These are phyloP conservation scores for Drosophila prolongata DNA, from an alignment of 2,888 invertebrate genomes.

Conservation along the genomic window DNA sequence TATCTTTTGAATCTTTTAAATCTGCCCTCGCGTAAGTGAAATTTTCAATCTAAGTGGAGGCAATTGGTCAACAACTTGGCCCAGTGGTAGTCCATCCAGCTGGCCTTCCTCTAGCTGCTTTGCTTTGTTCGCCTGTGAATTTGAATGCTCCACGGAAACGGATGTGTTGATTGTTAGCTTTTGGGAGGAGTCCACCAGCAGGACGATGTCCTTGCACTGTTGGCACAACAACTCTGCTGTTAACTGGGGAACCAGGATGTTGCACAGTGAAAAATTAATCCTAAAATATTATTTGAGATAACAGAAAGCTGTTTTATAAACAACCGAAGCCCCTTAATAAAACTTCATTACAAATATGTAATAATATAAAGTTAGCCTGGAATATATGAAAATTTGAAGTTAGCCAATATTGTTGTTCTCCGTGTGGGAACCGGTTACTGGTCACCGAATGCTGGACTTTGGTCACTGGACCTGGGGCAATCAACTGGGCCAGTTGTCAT, in stretches of 20 bases:
- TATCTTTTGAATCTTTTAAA: background rate
- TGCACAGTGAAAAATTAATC: constrained; percentile 7
- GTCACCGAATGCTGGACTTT: constrained; percentile 14
- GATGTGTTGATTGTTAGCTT: constrained; percentile 64
- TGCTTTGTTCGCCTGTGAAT: constrained; percentile 37
- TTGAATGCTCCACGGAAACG: constrained; percentile 63
- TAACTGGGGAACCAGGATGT: constrained; percentile 6
- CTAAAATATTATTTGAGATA: too few relatives aligned
- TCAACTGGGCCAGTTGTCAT: constrained; percentile 37
- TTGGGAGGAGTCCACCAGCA: constrained; percentile 29
- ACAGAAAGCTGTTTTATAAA: too few relatives aligned
- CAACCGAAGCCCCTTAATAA: too few relatives aligned
- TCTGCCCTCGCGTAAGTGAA: constrained; percentile 31
- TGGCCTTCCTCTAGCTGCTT: constrained; percentile 26
- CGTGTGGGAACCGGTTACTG: constrained; percentile 15
- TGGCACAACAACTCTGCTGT: constrained; percentile 38
- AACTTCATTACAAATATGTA: too few relatives aligned
- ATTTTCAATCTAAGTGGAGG: constrained; percentile 53
- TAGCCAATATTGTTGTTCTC: background rate
- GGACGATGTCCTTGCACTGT: constrained; percentile 49
- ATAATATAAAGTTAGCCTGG: too few relatives aligned
- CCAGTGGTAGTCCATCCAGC: constrained; percentile 29
- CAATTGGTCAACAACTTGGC: constrained; percentile 55
- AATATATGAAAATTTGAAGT: background rate
- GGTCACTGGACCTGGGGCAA: constrained; percentile 13